These are phyloP conservation scores for Dinomys branickii DNA, from an alignment of 2,113 vertebrate species.

Conservation along the genomic window DNA sequence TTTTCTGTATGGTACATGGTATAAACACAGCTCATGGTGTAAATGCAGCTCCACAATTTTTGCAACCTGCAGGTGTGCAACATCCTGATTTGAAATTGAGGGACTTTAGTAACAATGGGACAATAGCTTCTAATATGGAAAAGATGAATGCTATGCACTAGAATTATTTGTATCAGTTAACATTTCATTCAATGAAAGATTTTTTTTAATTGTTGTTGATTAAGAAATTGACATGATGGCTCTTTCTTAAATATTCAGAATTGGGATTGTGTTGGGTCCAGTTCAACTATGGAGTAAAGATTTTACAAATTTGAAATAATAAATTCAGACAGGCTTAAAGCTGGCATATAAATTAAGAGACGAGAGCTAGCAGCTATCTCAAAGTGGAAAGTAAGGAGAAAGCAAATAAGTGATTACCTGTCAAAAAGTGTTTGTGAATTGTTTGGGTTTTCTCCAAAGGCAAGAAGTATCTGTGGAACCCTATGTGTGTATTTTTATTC, in stretches of 20 bases:
- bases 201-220: neutral
- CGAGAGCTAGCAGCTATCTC: neutral
- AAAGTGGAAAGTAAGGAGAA: neutral
- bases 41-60: neutral
- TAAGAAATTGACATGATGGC: neutral
- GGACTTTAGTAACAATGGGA: neutral
- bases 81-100: neutral
- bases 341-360: neutral
- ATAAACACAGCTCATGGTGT: neutral
- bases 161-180: neutral
- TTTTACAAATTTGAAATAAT: conserved; percentile 16
- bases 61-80: rapidly evolving
- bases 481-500: neutral
- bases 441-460: neutral
- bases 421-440: neutral
- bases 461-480: neutral
- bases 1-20: neutral
- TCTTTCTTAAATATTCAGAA: neutral
- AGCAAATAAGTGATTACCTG: conserved; percentile 15
- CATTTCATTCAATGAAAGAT: neutral
- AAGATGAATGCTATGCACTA: neutral
- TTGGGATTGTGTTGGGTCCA: neutral
- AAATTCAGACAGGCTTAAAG: conserved; percentile 1
- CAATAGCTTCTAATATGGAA: neutral
- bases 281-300: neutral